Percentiles rank a stretch among this genome's conserved stretches.
Evolutionary conservation across 53 echinoderm and acorn worm species (phyloP).

Genomic region (Mesocentrotus franciscanus): DNA sequence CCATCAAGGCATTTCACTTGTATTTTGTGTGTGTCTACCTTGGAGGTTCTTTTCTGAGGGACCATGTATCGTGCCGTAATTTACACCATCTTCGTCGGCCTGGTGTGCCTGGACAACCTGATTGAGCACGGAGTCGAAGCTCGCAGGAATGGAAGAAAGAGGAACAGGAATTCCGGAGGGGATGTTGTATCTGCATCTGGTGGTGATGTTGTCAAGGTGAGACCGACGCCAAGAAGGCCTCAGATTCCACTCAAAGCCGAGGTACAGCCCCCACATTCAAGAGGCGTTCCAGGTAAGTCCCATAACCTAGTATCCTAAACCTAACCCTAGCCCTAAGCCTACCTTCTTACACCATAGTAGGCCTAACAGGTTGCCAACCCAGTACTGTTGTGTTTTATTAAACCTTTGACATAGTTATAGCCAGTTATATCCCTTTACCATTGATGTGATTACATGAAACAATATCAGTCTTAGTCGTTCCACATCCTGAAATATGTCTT

Average conservation of each 20-base stretch:
- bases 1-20: neutral
- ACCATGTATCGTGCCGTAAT: conserved; percentile 59
- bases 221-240: conserved; percentile 39
- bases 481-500: neutral
- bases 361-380: neutral
- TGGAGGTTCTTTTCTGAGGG: conserved; percentile 20
- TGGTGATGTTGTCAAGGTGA: conserved; percentile 1
- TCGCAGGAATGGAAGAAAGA: conserved; percentile 38
- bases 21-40: neutral
- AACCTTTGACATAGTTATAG: neutral
- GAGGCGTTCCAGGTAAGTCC: conserved; percentile 50
- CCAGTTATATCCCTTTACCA: neutral
- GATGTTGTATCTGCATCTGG: neutral
- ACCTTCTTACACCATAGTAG: neutral
- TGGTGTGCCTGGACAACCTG: conserved; percentile 16
- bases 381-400: neutral
- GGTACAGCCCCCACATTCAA: conserved; percentile 36
- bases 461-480: neutral
- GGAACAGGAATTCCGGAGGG: neutral
- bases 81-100: conserved; percentile 59
- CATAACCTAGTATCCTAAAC: neutral
- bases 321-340: neutral
- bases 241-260: conserved; percentile 60
- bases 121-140: neutral
- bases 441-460: neutral